These are phyloP conservation scores for Myrmecobius fasciatus DNA, from an alignment of 2,113 vertebrate species.

Conservation along the genomic window DNA sequence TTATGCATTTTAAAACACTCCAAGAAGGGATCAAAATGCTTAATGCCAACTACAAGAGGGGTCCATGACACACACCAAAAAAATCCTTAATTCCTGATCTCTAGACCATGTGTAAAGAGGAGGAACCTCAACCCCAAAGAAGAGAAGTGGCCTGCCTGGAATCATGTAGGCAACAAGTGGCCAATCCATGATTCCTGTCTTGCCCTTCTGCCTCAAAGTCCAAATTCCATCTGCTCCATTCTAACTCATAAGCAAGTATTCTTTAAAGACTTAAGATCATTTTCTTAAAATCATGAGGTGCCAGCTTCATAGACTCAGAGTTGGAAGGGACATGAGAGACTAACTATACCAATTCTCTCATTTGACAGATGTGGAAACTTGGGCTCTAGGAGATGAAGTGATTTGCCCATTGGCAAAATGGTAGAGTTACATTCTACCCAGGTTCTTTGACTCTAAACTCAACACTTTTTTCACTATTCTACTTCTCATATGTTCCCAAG, in stretches of 20 bases:
- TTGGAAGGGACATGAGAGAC: neutral
- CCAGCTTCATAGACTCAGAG: neutral
- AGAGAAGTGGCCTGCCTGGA: too few species aligned
- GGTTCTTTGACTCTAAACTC: neutral
- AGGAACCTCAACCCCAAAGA: too few species aligned
- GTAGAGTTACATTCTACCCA: neutral
- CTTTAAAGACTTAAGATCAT: neutral
- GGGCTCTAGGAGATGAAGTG: neutral
- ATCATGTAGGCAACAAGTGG: too few species aligned
- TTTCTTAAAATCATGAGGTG: neutral
- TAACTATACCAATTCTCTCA: neutral
- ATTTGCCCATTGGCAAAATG: neutral
- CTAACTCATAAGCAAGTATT: neutral
- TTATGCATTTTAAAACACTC: too few species aligned
- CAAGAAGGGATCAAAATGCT: too few species aligned
- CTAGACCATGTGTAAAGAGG: too few species aligned
- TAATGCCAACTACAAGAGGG: too few species aligned
- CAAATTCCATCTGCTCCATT: too few species aligned
- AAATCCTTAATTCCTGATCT: too few species aligned
- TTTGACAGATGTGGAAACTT: neutral
- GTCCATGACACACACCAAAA: too few species aligned
- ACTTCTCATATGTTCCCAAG: neutral
- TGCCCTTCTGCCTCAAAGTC: too few species aligned
- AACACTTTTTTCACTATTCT: neutral
- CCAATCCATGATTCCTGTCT: too few species aligned